Percentiles rank a stretch among this genome's conserved stretches.
phyloP scores from a whole-genome alignment of 1,140 invertebrate species.

The Microplitis mediator region DNA sequence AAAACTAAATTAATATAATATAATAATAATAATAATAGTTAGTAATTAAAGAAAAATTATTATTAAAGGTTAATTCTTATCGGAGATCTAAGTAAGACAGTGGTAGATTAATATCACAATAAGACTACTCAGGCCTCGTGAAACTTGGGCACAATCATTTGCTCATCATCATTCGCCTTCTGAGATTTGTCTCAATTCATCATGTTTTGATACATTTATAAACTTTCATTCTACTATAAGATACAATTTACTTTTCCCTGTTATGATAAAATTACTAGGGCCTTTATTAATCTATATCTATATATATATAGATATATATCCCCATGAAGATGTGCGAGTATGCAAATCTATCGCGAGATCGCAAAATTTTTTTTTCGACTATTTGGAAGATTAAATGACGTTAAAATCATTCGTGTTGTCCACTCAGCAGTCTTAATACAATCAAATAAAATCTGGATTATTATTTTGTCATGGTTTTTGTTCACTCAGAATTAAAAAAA shows the following conservation, averaged over 20 bases:
- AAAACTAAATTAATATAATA: too few species aligned
- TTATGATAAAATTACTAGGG: background rate
- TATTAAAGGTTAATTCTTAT: constrained; percentile 52
- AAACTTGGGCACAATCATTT: constrained; percentile 48
- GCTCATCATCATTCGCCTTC: constrained; percentile 9
- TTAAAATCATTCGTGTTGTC: background rate
- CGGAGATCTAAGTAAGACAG: constrained; percentile 64
- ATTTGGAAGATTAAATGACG: constrained; percentile 2
- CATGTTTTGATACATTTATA: background rate
- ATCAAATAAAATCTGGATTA: constrained; percentile 1
- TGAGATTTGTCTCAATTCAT: background rate
- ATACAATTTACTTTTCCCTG: background rate
- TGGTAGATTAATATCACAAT: constrained; percentile 65
- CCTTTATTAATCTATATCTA: background rate
- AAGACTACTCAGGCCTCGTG: constrained; percentile 63
- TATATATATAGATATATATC: background rate
- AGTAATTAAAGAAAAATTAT: constrained; percentile 28
- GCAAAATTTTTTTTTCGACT: background rate
- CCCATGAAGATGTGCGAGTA: background rate
- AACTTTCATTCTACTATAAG: too few species aligned
- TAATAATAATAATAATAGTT: background rate
- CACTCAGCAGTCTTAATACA: constrained; percentile 19
- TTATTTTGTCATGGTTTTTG: constrained; percentile 1
- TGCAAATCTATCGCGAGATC: background rate
- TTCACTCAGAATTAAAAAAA: background rate